Percentiles rank a stretch among this genome's conserved stretches.
Conservation (phyloP, 2,797 vertebrate species). For the Coccyzus lansbergi region DNA sequence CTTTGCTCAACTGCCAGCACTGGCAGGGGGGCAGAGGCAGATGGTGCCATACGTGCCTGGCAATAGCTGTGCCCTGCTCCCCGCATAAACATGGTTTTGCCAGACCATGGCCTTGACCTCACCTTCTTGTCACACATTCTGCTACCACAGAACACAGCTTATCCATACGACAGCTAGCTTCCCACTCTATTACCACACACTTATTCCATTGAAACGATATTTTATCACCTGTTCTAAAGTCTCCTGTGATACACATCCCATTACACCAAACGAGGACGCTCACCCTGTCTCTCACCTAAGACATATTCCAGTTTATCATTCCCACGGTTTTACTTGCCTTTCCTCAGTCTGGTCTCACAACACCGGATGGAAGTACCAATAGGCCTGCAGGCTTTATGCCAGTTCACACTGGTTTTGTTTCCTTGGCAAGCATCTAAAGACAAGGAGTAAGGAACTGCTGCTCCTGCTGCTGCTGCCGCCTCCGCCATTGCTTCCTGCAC, state of each 20-base stretch:
- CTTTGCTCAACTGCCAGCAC: constrained; percentile 32
- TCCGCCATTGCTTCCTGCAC: not conserved
- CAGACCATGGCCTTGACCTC: not conserved
- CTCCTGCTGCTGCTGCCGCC: not conserved
- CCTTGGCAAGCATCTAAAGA: not conserved
- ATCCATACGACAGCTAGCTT: not conserved
- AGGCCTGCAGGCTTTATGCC: not conserved
- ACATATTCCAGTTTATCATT: not conserved
- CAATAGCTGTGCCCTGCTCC: not conserved
- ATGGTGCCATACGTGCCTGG: constrained; percentile 24
- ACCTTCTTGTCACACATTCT: not conserved
- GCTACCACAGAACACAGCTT: not conserved
- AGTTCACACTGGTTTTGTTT: not conserved
- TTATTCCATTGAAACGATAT: not conserved
- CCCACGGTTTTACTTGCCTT: not conserved
- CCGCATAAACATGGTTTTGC: not conserved
- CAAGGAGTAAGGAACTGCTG: not conserved
- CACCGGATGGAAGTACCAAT: not conserved
- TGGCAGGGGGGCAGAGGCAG: constrained; percentile 38
- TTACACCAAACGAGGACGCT: not conserved
- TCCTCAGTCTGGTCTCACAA: not conserved
- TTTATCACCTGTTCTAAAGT: not conserved
- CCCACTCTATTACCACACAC: not conserved
- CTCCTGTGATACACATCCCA: not conserved
- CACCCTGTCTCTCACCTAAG: not conserved